phyloP scores from a whole-genome alignment of 2,888 invertebrate genomes.

The Hydropsyche betteni region DNA sequence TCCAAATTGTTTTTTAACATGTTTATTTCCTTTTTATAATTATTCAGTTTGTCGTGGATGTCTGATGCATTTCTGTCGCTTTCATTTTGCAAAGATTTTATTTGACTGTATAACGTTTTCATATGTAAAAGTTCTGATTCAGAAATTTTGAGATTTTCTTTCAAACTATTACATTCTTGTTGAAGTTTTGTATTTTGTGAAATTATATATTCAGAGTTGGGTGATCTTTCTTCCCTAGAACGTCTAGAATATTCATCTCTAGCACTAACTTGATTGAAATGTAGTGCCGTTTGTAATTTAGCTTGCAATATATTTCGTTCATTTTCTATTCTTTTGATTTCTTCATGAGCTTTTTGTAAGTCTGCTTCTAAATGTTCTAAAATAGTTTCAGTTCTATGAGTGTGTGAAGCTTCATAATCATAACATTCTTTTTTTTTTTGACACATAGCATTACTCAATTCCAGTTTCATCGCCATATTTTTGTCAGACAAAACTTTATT shows the following conservation, averaged over 20 bases:
- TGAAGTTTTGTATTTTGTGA: constrained; percentile 23
- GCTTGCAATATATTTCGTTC: constrained; percentile 69
- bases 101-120: constrained; percentile 63
- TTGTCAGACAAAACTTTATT: constrained; percentile 57
- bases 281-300: constrained; percentile 60
- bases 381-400: constrained; percentile 29
- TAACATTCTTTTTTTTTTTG: not conserved
- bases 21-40: constrained; percentile 71
- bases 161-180: constrained; percentile 58
- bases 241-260: constrained; percentile 7
- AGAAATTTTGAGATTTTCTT: constrained; percentile 62
- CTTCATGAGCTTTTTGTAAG: constrained; percentile 66
- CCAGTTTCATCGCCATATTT: constrained; percentile 52
- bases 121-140: constrained; percentile 64
- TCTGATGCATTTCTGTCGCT: constrained; percentile 77
- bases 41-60: constrained; percentile 72
- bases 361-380: constrained; percentile 47
- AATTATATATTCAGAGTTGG: not conserved
- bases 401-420: constrained; percentile 3
- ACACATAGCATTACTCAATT: constrained; percentile 24
- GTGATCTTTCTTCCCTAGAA: not conserved
- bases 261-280: not conserved
- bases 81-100: constrained; percentile 78
- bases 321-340: constrained; percentile 67
- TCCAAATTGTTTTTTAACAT: constrained; percentile 68